A percentile compares a stretch with the other conserved stretches of the same genome.
phyloP scores from a whole-genome alignment of 2,113 vertebrate genomes.

The Cygnus buccinator region DNA sequence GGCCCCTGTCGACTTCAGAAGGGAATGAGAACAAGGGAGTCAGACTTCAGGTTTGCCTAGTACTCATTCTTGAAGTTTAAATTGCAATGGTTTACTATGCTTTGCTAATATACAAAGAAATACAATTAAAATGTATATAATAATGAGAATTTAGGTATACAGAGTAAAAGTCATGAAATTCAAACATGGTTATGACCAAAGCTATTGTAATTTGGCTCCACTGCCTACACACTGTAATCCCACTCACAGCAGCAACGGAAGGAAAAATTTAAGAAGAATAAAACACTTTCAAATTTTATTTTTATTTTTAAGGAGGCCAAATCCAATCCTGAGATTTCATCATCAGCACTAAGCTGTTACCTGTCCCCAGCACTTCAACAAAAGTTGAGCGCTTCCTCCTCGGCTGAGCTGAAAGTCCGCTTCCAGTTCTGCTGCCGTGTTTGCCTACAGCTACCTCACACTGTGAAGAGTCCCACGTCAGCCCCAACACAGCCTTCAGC shows the following conservation, averaged over 20 bases:
- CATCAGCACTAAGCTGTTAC: background rate
- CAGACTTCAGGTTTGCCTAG: background rate
- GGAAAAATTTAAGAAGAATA: background rate
- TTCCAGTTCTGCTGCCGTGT: background rate
- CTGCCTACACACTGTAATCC: background rate
- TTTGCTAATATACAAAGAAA: background rate
- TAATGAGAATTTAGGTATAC: background rate
- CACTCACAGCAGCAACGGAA: background rate
- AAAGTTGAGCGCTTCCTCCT: background rate
- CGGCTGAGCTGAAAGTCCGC: background rate
- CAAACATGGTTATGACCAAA: background rate
- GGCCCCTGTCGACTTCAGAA: background rate
- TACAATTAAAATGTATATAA: background rate
- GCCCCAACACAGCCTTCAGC: background rate
- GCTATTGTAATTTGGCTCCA: background rate
- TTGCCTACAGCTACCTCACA: background rate
- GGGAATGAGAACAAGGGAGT: background rate
- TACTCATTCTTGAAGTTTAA: background rate
- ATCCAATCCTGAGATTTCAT: background rate
- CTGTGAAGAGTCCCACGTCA: accelerated
- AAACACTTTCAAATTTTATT: background rate
- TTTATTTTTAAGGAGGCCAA: background rate
- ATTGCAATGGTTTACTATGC: background rate
- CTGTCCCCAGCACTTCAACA: background rate
- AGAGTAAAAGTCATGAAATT: background rate